Evolutionary conservation across 1,140 invertebrate genomes (phyloP), one percentile per base, ranked within the genome.

Genomic region (Drosophila asahinai): DNA sequence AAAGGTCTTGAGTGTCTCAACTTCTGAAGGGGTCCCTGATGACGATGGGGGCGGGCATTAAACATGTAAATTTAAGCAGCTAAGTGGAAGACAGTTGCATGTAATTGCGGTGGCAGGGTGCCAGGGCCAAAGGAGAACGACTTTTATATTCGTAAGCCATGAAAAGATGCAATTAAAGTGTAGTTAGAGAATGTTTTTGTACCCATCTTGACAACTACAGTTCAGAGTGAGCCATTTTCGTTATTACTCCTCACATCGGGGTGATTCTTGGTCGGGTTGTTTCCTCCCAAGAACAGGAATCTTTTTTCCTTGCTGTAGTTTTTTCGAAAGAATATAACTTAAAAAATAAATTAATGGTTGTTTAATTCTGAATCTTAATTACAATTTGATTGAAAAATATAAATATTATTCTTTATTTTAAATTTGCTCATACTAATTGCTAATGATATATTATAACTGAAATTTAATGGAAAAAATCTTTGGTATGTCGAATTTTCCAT

Each of bases 1-100:
- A 74, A 79, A 79, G 80, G 80, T 77, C 80, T 89, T 68, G 77
- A 87, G 81, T 74, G 84, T 67, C 77, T 83, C 67, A 75, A 58
- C 77, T 89, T 75, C 58, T 72, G 59, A 80, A 77, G 73, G 40
- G 73, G 58, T 65, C 57, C 61, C 58, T 58, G 49, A 45, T 66
- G 73, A 73, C 48, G 61, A 40, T 59, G 43, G 48, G 71, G 65
- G 72, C 73, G 76, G 77, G 86, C 74, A 87, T 89, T 87, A 84
- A 83, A 78, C 73, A 87, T 83, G 83, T 54, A 70, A 83, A 81
- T 74, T 71, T 77, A 70, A 55, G 43, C 27, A 72, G 67, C 70
- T 74, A 84, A 81, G 77, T 74, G 55, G 61, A 80, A 77, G 55
- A 77, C 75, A 72, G 62, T 80, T 63, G 36, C 52, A 57, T 70